Conservation (phyloP, 2,113 vertebrate genomes). For the Machaerirhynchus nigripectus region DNA sequence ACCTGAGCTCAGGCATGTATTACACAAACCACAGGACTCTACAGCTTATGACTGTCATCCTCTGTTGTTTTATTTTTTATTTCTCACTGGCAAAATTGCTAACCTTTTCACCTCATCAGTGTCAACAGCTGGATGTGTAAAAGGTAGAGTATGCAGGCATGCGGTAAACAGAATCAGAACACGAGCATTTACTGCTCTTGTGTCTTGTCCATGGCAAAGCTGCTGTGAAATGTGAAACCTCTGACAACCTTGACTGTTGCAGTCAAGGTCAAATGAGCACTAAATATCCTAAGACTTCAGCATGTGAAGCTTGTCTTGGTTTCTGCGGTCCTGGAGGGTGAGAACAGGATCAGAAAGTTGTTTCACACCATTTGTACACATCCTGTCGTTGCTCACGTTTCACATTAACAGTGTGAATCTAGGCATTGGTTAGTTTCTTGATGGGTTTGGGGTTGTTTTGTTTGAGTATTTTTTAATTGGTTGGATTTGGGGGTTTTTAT, state of each 20-base stretch:
- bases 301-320: background rate
- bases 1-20: background rate
- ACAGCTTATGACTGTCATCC: background rate
- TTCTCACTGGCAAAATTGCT: conserved; percentile 4
- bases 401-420: background rate
- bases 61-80: background rate
- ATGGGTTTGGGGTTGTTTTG: background rate
- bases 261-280: conserved; percentile 44
- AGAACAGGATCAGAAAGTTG: background rate
- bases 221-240: conserved; percentile 31
- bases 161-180: background rate
- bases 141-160: background rate
- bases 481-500: background rate
- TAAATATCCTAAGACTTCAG: background rate
- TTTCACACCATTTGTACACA: background rate
- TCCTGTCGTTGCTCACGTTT: background rate
- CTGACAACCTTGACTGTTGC: conserved; percentile 37
- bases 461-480: background rate
- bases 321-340: background rate
- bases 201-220: background rate
- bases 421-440: background rate
- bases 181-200: background rate
- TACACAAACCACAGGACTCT: background rate
- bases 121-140: conserved; percentile 10
- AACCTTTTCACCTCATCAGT: conserved; percentile 6